Base-by-base conservation (phyloP, 2,113 vertebrate species). In the Bungarus multicinctus region DNA sequence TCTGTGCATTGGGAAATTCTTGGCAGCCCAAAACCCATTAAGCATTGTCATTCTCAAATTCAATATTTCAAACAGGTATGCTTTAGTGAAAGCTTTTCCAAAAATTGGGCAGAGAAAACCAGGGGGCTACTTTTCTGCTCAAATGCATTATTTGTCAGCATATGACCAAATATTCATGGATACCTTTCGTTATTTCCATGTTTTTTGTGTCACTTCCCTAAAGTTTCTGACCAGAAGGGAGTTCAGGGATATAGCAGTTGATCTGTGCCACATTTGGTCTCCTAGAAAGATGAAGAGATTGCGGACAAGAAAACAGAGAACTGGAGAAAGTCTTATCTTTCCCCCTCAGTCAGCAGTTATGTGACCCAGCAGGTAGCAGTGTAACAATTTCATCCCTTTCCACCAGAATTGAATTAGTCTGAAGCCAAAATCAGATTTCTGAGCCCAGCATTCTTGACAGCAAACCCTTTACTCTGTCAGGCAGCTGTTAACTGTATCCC, bases 341-440 rank as follows among this genome's bases (percentile, higher is more conserved):
- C 0, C 0, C 0, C 91, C 4, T 0, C 53, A 96, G 95, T 93
- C 96, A 94, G 96, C 96, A 96, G 95, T 96, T 95, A 96, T 0
- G 0, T 86, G 0, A 94, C 96, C 96, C 95, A 96, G 95, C 96
- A 96, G 96, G 94, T 96, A 96, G 95, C 94, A 93, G 89, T 94
- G 96, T 96, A 97, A 97, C 96, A 90, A 97, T 97, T 97, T 96
- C 96, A 97, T 97, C 97, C 96, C 96, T 96, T 97, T 95, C 93
- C 95, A 96, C 60, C 95, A 93, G 93, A 96, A 97, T 93, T 96
- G 93, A 97, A 97, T 97, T 97, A 97, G 96, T 96, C 96, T 95
- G 97, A 97, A 97, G 96, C 95, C 96, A 97, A 97, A 97, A 97
- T 97, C 95, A 96, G 97, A 97, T 97, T 97, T 97, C 95, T 1